These are phyloP conservation scores for Sycobia sp. DNA, from an alignment of 1,140 invertebrate genomes.

Conservation along the genomic window DNA sequence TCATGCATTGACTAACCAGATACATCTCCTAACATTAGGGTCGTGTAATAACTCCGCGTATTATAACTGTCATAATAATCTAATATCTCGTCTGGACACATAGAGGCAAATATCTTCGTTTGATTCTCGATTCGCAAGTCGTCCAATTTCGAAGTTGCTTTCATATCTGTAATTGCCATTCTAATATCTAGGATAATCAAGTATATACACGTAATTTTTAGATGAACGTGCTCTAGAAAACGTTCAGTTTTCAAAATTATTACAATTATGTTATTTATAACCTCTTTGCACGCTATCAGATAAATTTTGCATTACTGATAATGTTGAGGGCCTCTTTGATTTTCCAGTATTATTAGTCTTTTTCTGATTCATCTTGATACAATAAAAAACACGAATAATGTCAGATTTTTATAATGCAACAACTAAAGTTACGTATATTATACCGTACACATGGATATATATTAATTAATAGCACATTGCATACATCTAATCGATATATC, in stretches of 20 bases:
- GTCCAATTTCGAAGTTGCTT: no score
- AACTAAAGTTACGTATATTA: no score
- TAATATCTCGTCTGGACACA: slow-evolving; percentile 69
- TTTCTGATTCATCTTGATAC: background rate
- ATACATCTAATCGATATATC: no score
- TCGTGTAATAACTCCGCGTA: slow-evolving; percentile 63
- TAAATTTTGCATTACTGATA: slow-evolving; percentile 5
- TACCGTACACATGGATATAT: no score
- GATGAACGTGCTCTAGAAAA: no score
- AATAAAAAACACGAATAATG: no score
- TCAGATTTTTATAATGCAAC: no score
- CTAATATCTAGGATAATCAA: no score
- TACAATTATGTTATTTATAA: background rate
- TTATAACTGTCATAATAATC: slow-evolving; percentile 62
- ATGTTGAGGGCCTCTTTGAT: background rate
- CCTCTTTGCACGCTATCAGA: background rate
- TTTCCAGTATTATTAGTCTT: background rate
- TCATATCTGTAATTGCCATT: no score
- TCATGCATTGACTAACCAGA: no score
- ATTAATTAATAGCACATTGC: no score
- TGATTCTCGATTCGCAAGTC: slow-evolving; percentile 46
- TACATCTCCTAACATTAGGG: slow-evolving; percentile 68
- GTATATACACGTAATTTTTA: no score
- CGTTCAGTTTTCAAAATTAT: background rate
- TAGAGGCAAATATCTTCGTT: slow-evolving; percentile 65